phyloP scores from a whole-genome alignment of 2,797 vertebrate species.

The Alauda arvensis region DNA sequence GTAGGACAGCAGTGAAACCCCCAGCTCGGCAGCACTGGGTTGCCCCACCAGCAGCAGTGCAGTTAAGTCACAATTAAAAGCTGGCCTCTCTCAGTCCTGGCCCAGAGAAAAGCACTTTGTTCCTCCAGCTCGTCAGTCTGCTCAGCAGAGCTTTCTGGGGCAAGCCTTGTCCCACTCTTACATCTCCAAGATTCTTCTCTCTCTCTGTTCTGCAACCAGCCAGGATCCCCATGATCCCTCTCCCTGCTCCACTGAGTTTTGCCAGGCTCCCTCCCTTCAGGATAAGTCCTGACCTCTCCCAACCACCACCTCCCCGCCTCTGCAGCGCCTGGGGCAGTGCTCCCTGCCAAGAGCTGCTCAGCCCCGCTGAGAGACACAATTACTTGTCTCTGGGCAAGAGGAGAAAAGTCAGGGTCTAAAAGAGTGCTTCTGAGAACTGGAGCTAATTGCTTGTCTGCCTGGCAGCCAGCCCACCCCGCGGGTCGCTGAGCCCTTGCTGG shows the following conservation, averaged over 20 bases:
- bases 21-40: accelerated
- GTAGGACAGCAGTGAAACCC: background rate
- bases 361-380: constrained; percentile 29
- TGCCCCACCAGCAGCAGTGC: background rate
- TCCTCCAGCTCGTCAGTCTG: background rate
- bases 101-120: background rate
- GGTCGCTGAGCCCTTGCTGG: background rate
- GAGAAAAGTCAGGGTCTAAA: constrained; percentile 43
- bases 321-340: background rate
- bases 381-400: constrained; percentile 41
- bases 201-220: background rate
- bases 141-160: background rate
- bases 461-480: background rate
- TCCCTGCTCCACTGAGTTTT: background rate
- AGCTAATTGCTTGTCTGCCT: constrained; percentile 44
- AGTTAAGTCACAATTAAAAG: accelerated
- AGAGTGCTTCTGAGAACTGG: constrained; percentile 26
- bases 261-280: background rate
- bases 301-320: background rate
- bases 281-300: constrained; percentile 25
- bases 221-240: background rate
- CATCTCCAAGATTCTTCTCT: background rate
- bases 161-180: background rate
- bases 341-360: constrained; percentile 42
- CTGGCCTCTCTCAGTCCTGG: background rate